Base-by-base conservation (phyloP, 1,140 invertebrate species). In the Mycetomoellerius zeteki region DNA sequence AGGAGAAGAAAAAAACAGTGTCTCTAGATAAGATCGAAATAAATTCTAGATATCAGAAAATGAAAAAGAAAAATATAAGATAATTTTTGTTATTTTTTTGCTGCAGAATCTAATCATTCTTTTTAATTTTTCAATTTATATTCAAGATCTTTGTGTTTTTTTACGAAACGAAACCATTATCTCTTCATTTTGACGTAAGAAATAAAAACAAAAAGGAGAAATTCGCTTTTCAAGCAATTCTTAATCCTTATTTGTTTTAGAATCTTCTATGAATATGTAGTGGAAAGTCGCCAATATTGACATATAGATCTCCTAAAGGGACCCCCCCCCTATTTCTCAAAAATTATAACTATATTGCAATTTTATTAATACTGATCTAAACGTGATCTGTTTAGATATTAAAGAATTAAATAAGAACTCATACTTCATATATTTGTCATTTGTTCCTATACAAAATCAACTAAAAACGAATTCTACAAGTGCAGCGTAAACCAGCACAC, bases 101-200 rank as follows among this genome's bases (percentile, higher is more conserved):
- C 47, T 50, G 21, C 33, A 65, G 30, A n/a, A 3, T 33, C 3
- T 65, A n/a, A 64, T 64, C 30, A 30, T 33, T 27, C 2, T 27
- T 62, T 30, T 62, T 30, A 27, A 62, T 62, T 62, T 62, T 62
- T 27, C 14, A 62, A 62, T 62, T 62, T 62, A 16, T 62, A 30
- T 62, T 6, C 5, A 62, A 62, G 27, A 62, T 6, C 5, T 62
- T 62, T 37, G 16, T 65, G 19, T 10, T 65, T 10, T 10, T 43
- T 43, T 43, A 12, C 10, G 37, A 33, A 65, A 65, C 7, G 1
- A 30, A 62, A 62, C 24, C 24, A 30, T 4, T 62, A 56, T 56
- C n/a, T 10, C n/a, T 62, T 62, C 21, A 3, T 30, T 62, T 62
- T 62, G 6, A 19, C 2, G 6, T 16, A 65, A n/a, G 16, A 65